Percentiles rank a stretch among this genome's conserved stretches.
phyloP scores from a whole-genome alignment of 2,888 invertebrate species.

The Mamestra brassicae region DNA sequence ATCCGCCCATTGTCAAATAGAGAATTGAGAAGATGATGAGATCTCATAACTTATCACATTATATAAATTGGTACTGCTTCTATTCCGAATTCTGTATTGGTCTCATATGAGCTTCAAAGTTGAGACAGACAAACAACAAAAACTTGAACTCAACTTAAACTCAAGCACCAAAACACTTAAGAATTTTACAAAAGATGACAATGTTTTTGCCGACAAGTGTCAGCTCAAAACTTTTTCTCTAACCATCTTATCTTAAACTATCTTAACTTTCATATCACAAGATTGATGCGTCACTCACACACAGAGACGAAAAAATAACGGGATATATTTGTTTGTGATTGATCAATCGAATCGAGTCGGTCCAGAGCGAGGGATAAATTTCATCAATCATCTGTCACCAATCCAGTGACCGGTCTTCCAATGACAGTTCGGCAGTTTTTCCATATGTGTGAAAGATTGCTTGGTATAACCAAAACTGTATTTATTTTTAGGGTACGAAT shows the following conservation, averaged over 20 bases:
- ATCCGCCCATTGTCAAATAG: too few relatives aligned
- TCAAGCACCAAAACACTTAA: slow-evolving; percentile 8
- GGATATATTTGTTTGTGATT: slow-evolving; percentile 73
- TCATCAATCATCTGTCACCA: slow-evolving; percentile 78
- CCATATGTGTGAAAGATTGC: slow-evolving; percentile 58
- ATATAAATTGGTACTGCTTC: too few relatives aligned
- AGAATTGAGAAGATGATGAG: too few relatives aligned
- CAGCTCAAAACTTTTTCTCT: slow-evolving; percentile 39
- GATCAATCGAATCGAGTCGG: slow-evolving; percentile 73
- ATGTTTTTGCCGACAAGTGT: slow-evolving; percentile 31
- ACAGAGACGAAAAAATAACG: slow-evolving; percentile 62
- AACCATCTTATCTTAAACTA: slow-evolving; percentile 9
- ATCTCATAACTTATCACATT: too few relatives aligned
- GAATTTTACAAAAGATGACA: slow-evolving; percentile 5
- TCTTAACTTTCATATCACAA: slow-evolving; percentile 50
- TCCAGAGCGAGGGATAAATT: slow-evolving; percentile 67
- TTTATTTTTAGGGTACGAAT: slow-evolving; percentile 8
- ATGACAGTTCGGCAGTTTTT: slow-evolving; percentile 74
- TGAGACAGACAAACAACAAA: not conserved
- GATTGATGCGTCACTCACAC: slow-evolving; percentile 60
- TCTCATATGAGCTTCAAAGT: not conserved
- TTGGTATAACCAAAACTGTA: slow-evolving; percentile 7
- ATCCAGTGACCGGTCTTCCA: slow-evolving; percentile 69
- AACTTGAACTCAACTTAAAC: not conserved
- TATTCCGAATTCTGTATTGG: not conserved